These are phyloP conservation scores for Tapirus terrestris DNA, from an alignment of 2,113 vertebrate species.

Conservation along the genomic window DNA sequence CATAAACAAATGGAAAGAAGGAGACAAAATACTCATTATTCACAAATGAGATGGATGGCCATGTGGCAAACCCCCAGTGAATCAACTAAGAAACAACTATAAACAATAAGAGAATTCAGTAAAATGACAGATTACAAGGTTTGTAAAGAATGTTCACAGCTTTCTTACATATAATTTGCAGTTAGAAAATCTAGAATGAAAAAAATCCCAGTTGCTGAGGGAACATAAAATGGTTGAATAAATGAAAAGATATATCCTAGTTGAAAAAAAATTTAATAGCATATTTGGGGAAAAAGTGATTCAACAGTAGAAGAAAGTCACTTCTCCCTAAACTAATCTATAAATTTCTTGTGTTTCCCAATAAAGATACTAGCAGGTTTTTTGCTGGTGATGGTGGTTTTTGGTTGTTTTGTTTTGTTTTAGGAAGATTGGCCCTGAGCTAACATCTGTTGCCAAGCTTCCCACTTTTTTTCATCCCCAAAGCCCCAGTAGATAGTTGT, in stretches of 20 bases:
- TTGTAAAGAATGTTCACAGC: not conserved
- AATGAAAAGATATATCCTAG: not conserved
- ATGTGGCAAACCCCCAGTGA: not conserved
- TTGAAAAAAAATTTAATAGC: not conserved
- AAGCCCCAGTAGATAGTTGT: too few species aligned
- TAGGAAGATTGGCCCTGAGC: not conserved
- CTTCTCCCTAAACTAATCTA: not conserved
- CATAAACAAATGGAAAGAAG: not conserved
- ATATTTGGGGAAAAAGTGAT: not conserved
- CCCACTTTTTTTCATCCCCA: too few species aligned
- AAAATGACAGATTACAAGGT: not conserved
- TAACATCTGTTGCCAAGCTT: too few species aligned
- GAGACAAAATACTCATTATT: not conserved
- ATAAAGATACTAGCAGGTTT: not conserved
- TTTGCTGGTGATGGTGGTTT: not conserved
- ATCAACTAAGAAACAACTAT: not conserved
- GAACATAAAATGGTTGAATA: not conserved
- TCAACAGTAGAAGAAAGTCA: not conserved
- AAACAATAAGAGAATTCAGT: not conserved
- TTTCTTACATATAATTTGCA: not conserved
- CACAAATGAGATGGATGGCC: not conserved
- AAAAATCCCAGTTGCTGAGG: not conserved
- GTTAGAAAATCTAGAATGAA: slow-evolving; percentile 1
- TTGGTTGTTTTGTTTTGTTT: not conserved
- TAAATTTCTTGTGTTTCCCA: not conserved